Evolutionary conservation across 2,888 invertebrate genomes (phyloP).

Genomic region (Cataglyphis cursor): DNA sequence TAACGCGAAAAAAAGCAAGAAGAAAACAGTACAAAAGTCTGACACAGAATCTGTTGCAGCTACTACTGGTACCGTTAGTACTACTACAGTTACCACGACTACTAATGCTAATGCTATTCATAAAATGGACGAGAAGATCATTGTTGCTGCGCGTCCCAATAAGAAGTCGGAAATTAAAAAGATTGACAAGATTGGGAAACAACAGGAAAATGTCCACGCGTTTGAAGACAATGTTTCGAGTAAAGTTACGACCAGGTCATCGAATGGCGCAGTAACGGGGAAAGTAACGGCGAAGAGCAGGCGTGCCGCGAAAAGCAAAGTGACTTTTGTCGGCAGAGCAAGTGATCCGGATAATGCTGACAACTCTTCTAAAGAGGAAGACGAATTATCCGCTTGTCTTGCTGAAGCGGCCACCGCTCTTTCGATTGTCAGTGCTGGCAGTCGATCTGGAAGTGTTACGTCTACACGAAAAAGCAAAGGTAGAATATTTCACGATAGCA

Average conservation of each 20-base stretch:
- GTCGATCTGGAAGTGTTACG: slow-evolving; percentile 72
- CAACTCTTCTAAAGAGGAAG: slow-evolving; percentile 78
- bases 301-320: slow-evolving; percentile 79
- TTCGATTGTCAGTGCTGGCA: slow-evolving; percentile 76
- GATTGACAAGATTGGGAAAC: slow-evolving; percentile 72
- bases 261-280: slow-evolving; percentile 71
- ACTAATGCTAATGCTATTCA: slow-evolving; percentile 40
- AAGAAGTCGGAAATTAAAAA: slow-evolving; percentile 72
- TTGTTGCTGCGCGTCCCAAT: slow-evolving; percentile 57
- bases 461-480: slow-evolving; percentile 80
- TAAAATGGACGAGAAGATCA: slow-evolving; percentile 57
- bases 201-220: slow-evolving; percentile 53
- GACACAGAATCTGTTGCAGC: slow-evolving; percentile 46
- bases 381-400: slow-evolving; percentile 84
- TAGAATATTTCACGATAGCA: slow-evolving; percentile 55
- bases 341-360: slow-evolving; percentile 71
- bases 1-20: slow-evolving; percentile 75
- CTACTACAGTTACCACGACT: slow-evolving; percentile 52
- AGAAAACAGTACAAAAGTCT: slow-evolving; percentile 59
- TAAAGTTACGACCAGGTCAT: slow-evolving; percentile 76
- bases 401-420: slow-evolving; percentile 85
- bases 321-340: slow-evolving; percentile 72
- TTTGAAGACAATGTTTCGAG: slow-evolving; percentile 62
- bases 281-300: slow-evolving; percentile 80
- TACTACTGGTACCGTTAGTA: background rate